Conservation (phyloP, 2,888 invertebrate genomes). For the Eupithecia exiguata region DNA sequence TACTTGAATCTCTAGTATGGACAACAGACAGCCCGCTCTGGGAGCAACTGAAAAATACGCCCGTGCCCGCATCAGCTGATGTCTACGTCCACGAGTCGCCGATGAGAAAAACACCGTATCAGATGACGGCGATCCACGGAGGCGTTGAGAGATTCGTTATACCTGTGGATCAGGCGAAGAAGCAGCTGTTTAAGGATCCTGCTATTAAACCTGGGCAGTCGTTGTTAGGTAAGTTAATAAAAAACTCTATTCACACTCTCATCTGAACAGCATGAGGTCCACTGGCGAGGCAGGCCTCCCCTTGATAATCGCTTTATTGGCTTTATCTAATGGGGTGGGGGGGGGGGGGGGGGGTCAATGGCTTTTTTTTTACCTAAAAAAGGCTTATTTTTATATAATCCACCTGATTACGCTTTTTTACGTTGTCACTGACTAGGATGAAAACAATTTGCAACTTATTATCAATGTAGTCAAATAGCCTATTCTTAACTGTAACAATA, state of each 20-base stretch:
- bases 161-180: constrained; percentile 82
- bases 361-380: no score
- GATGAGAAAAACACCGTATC: constrained; percentile 51
- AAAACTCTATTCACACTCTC: no score
- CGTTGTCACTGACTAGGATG: no score
- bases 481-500: background rate
- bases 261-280: no score
- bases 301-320: no score
- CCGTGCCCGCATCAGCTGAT: constrained; percentile 70
- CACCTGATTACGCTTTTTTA: no score
- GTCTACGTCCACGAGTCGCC: constrained; percentile 73
- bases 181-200: constrained; percentile 81
- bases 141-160: constrained; percentile 86
- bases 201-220: constrained; percentile 83
- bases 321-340: no score
- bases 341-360: no score
- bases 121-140: constrained; percentile 83
- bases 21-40: constrained; percentile 93
- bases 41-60: constrained; percentile 85
- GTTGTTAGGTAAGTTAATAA: constrained; percentile 71
- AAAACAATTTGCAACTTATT: no score
- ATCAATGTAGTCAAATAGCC: no score
- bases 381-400: no score
- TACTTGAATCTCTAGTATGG: constrained; percentile 97
- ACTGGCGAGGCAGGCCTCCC: no score